These are phyloP conservation scores for Lagopus leucura DNA, from an alignment of 2,113 vertebrate species.

Conservation along the genomic window DNA sequence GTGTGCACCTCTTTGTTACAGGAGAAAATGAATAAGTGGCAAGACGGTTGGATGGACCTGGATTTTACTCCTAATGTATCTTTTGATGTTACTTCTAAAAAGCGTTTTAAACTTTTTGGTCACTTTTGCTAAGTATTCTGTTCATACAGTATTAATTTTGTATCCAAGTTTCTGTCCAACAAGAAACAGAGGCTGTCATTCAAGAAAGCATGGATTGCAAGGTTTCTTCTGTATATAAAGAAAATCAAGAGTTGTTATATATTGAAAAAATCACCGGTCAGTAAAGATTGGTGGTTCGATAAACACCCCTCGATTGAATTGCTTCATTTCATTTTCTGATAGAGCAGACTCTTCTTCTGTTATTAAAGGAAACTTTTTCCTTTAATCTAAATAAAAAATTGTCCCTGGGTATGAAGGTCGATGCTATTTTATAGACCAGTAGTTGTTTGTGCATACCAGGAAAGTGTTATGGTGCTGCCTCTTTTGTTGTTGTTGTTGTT, in stretches of 20 bases:
- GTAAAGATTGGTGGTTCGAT: not conserved
- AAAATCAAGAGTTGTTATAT: not conserved
- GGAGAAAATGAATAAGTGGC: conserved; percentile 80
- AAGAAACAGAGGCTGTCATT: not conserved
- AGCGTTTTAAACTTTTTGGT: not conserved
- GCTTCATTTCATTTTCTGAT: not conserved
- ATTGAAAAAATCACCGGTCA: not conserved
- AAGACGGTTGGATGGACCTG: not conserved
- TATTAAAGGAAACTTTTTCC: not conserved
- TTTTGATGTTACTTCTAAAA: not conserved
- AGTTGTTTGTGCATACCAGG: not conserved
- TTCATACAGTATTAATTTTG: not conserved
- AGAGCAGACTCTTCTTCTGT: not conserved
- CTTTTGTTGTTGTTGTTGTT: not conserved
- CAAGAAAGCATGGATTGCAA: not conserved
- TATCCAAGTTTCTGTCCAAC: not conserved
- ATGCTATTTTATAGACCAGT: not conserved
- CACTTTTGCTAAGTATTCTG: not conserved
- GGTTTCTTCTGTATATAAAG: not conserved
- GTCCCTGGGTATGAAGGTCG: not conserved
- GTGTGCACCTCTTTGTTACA: conserved; percentile 93
- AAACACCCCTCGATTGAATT: not conserved
- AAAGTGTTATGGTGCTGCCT: not conserved
- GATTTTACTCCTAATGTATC: not conserved
- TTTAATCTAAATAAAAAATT: not conserved